Percentiles rank a stretch among this genome's conserved stretches.
These are phyloP conservation scores for Anguilla anguilla DNA, from an alignment of 2,797 vertebrate species.

Conservation along the genomic window DNA sequence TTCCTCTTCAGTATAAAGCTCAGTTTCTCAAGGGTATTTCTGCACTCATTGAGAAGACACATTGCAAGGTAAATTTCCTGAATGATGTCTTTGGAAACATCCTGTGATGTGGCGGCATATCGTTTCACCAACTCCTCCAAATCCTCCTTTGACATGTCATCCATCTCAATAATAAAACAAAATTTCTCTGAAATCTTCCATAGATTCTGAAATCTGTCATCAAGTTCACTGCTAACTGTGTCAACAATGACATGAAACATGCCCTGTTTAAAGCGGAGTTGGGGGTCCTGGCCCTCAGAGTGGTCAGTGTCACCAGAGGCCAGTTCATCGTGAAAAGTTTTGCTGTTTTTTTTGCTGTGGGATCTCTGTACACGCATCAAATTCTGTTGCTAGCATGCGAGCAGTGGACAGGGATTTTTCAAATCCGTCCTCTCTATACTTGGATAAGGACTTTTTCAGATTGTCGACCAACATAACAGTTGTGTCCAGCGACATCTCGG, in stretches of 20 bases:
- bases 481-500: constrained; percentile 26
- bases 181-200: constrained; percentile 14
- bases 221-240: constrained; percentile 29
- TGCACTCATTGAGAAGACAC: constrained; percentile 48
- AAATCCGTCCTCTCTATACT: constrained; percentile 14
- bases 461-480: constrained; percentile 22
- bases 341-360: constrained; percentile 9
- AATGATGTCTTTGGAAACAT: constrained; percentile 56
- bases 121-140: constrained; percentile 45
- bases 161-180: constrained; percentile 54
- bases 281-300: constrained; percentile 14
- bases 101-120: constrained; percentile 42
- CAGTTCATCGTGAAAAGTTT: constrained; percentile 18
- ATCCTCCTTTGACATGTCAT: constrained; percentile 55
- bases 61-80: constrained; percentile 52
- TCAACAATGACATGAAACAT: constrained; percentile 41
- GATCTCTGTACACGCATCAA: constrained; percentile 21
- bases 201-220: constrained; percentile 32
- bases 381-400: not conserved
- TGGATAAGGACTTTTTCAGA: constrained; percentile 10
- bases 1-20: not conserved
- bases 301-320: not conserved
- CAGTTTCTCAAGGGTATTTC: not conserved
- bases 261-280: constrained; percentile 24
- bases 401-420: constrained; percentile 24